Conservation (phyloP, 92 coral and sea anemone genomes). For the Parazoanthus darwini region DNA sequence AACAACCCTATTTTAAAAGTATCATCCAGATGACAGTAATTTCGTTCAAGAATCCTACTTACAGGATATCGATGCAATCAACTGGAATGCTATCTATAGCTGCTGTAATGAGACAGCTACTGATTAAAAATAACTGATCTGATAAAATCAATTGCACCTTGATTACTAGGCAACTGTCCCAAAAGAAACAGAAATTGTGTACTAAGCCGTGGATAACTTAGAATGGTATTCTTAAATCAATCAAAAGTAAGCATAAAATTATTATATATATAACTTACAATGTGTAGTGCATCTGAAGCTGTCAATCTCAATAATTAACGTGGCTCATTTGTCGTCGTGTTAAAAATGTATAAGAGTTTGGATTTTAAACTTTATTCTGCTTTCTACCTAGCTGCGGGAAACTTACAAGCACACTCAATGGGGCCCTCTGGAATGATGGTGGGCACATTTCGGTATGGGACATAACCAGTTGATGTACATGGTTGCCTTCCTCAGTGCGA, state of each 20-base stretch:
- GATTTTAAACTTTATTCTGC: slow-evolving; percentile 2
- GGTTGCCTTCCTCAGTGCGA: slow-evolving; percentile 8
- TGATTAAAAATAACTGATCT: slow-evolving; percentile 27
- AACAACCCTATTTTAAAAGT: slow-evolving; percentile 36
- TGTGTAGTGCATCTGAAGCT: slow-evolving; percentile 5
- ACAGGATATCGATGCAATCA: slow-evolving; percentile 43
- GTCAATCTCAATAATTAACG: slow-evolving; percentile 3
- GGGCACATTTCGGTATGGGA: slow-evolving; percentile 7
- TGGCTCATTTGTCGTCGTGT: slow-evolving; percentile 6
- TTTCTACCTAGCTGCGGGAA: slow-evolving; percentile 6
- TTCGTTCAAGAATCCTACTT: slow-evolving; percentile 42
- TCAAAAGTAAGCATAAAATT: slow-evolving; percentile 29
- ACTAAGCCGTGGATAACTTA: slow-evolving; percentile 30
- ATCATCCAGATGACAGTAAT: slow-evolving; percentile 50
- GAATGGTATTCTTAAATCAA: slow-evolving; percentile 28
- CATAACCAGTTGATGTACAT: slow-evolving; percentile 4
- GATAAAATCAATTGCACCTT: slow-evolving; percentile 23
- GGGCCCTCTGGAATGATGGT: slow-evolving; percentile 8
- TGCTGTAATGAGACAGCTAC: slow-evolving; percentile 43
- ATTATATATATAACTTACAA: slow-evolving; percentile 1
- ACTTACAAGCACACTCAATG: slow-evolving; percentile 5
- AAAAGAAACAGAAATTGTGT: slow-evolving; percentile 28
- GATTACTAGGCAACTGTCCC: slow-evolving; percentile 21
- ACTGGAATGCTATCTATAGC: slow-evolving; percentile 46
- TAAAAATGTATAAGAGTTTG: slow-evolving; percentile 1